phyloP scores from a whole-genome alignment of 2,888 invertebrate species.

The Mesorhabditis spiculigera region DNA sequence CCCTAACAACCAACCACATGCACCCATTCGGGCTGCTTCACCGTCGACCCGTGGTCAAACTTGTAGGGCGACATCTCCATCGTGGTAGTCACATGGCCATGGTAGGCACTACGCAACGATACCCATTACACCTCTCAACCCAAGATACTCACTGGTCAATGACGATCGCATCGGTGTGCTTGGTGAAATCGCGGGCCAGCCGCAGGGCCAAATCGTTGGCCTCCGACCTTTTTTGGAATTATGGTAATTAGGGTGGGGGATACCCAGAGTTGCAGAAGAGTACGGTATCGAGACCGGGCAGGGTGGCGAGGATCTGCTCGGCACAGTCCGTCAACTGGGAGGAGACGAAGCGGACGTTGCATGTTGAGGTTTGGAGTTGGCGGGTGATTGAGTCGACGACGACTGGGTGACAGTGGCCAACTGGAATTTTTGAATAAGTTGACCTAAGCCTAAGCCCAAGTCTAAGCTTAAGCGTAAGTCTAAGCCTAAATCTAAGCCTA shows the following conservation, averaged over 20 bases:
- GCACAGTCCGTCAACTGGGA: constrained; percentile 90
- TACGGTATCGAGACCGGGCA: constrained; percentile 86
- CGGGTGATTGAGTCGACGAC: constrained; percentile 84
- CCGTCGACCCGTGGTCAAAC: constrained; percentile 81
- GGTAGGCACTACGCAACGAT: constrained; percentile 80
- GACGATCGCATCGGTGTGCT: constrained; percentile 82
- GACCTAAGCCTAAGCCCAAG: too few relatives aligned
- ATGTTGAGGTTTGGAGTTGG: constrained; percentile 86
- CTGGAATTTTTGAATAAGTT: constrained; percentile 66
- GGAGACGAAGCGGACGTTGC: constrained; percentile 92
- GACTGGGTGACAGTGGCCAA: constrained; percentile 94
- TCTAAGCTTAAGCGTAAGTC: too few relatives aligned
- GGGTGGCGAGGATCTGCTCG: constrained; percentile 72
- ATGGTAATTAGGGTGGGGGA: background rate
- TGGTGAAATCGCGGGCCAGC: constrained; percentile 81
- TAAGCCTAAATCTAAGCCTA: too few relatives aligned
- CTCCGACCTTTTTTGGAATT: constrained; percentile 70
- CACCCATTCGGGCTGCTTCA: constrained; percentile 67
- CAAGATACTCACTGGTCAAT: constrained; percentile 82
- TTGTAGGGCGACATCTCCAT: constrained; percentile 98
- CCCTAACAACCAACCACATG: constrained; percentile 60
- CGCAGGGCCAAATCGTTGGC: constrained; percentile 94
- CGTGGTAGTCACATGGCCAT: constrained; percentile 90
- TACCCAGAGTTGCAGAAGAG: constrained; percentile 93
- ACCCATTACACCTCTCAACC: constrained; percentile 1